Base-by-base conservation (phyloP, 2,797 vertebrate species). In the Tenualosa ilisha region DNA sequence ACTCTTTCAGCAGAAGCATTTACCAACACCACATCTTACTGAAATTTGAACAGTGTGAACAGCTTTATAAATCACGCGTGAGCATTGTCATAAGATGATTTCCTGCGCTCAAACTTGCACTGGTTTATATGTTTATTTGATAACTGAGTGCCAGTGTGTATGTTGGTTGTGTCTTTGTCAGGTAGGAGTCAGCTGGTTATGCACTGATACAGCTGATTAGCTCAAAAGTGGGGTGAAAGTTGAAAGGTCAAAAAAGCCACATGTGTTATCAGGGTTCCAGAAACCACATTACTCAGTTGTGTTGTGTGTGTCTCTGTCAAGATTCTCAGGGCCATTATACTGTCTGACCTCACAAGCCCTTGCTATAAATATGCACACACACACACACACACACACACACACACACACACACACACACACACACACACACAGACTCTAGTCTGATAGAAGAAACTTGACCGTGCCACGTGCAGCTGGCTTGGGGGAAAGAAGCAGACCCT, bases 391-490 rank as follows among this genome's bases (percentile, higher is more conserved):
- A 79, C 15, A 75, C 68, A 75, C n/a, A 40, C 65, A 72, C 65
- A 40, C 12, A 75, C 72, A 46, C 1, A 46, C 72, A 79, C 15
- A 75, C 68, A 75, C n/a, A 40, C 65, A 72, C 65, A 40, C 12
- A 75, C 72, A 46, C 1, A 46, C 72, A 79, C 15, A 75, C 68
- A 75, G 13, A 9, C 12, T 72, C 68, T 31, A 31, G 31, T 72
- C 72, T 20, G 17, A 79, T 79, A 22, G 46, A 40, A 40, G 72
- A 79, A 79, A 79, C 40, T 79, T 79, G 72, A 79, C 72, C 72
- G 46, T 43, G 65, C 65, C 2, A 31, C 13, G 26, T 68, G 68
- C 40, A 75, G 68, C 68, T 20, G 15, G 2, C 72, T 46, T 37
- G 65, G 2, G 22, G 37, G 72, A 17, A 20, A 79, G 40, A 46